phyloP scores from a whole-genome alignment of 2,113 vertebrate species.

The Dasyornis broadbenti region DNA sequence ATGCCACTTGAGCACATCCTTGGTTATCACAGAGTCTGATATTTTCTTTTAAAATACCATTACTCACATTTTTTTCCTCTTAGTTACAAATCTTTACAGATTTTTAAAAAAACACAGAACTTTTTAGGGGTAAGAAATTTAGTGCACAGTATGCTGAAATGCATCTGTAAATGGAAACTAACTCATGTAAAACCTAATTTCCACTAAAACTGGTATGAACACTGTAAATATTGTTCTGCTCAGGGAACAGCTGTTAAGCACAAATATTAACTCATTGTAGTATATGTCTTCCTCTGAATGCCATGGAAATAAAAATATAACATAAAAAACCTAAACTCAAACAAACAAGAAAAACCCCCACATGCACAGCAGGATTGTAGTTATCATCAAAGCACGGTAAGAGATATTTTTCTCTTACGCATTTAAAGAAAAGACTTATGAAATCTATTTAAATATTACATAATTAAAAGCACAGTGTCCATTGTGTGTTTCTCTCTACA shows the following conservation, averaged over 20 bases:
- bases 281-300: not conserved
- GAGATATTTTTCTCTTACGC: not conserved
- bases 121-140: not conserved
- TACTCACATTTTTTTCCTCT: not conserved
- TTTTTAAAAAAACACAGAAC: not conserved
- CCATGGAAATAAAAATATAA: not conserved
- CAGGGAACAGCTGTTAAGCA: not conserved
- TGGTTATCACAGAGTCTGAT: slow-evolving; percentile 60
- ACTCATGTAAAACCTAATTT: not conserved
- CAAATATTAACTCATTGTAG: not conserved
- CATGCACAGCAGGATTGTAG: not conserved
- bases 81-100: slow-evolving; percentile 3
- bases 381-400: not conserved
- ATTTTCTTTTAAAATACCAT: slow-evolving; percentile 65
- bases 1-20: slow-evolving; percentile 69
- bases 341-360: not conserved
- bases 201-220: not conserved
- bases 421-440: not conserved
- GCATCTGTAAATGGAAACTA: not conserved
- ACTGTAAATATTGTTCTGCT: not conserved
- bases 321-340: not conserved
- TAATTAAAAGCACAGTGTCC: not conserved
- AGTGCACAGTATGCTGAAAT: not conserved
- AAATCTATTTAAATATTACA: not conserved
- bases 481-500: not conserved